Percentiles rank a stretch among this genome's conserved stretches.
phyloP scores from a whole-genome alignment of 1,140 invertebrate species.

The Phymorhynchus buccinoides region DNA sequence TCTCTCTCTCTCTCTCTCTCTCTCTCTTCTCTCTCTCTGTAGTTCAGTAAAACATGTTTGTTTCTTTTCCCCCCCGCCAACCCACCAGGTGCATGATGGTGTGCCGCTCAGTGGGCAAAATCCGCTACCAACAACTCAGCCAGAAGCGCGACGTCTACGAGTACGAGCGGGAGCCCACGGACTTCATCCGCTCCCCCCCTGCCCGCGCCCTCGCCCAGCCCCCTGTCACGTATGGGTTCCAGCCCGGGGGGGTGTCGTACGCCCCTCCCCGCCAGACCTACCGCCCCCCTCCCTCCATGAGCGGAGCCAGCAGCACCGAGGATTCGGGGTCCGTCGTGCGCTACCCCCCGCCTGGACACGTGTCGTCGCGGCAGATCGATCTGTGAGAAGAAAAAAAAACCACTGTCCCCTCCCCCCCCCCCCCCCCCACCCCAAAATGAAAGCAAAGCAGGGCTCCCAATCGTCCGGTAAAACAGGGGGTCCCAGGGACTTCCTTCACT shows the following conservation, averaged over 20 bases:
- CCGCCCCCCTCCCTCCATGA: constrained; percentile 28
- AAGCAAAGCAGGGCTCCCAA: too few species aligned
- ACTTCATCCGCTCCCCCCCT: constrained; percentile 32
- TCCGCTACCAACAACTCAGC: constrained; percentile 29
- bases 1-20: too few species aligned
- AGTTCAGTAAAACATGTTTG: too few species aligned
- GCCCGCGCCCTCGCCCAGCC: not conserved
- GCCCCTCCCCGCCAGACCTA: constrained; percentile 1
- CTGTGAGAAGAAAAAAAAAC: too few species aligned
- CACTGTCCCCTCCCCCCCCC: too few species aligned
- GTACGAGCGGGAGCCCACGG: constrained; percentile 2
- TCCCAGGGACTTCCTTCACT: too few species aligned
- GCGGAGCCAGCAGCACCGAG: constrained; percentile 4
- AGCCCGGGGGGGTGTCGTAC: not conserved
- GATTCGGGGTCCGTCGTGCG: too few species aligned
- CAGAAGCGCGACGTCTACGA: constrained; percentile 30
- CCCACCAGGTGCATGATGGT: constrained; percentile 1
- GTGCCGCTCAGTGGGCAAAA: constrained; percentile 17
- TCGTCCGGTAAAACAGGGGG: too few species aligned
- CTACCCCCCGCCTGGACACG: not conserved
- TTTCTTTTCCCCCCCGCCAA: too few species aligned
- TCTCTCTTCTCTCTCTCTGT: too few species aligned
- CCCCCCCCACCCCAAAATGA: too few species aligned
- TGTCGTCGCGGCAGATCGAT: constrained; percentile 8
- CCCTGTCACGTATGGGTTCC: not conserved